A percentile compares a stretch with the other conserved stretches of the same genome.
These are phyloP conservation scores for Pectinophora gossypiella DNA, from an alignment of 1,140 invertebrate species.

Conservation along the genomic window DNA sequence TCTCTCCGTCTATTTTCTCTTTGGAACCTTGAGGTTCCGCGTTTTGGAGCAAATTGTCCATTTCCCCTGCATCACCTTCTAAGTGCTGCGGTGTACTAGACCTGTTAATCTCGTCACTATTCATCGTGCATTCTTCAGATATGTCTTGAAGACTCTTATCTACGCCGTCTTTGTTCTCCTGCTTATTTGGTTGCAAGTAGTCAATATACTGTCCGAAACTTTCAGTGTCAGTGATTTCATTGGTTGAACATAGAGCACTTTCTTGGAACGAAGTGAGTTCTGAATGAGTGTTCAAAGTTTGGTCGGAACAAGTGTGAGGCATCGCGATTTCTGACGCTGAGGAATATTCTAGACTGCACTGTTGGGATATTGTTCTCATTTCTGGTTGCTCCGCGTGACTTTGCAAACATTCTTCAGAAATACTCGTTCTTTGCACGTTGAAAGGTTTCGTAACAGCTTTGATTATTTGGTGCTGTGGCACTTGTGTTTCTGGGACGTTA, in stretches of 20 bases:
- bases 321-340: slow-evolving; percentile 66
- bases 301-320: slow-evolving; percentile 68
- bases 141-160: slow-evolving; percentile 65
- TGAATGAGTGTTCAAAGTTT: slow-evolving; percentile 67
- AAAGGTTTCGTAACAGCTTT: slow-evolving; percentile 55
- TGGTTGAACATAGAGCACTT: slow-evolving; percentile 69
- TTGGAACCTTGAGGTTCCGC: slow-evolving; percentile 38
- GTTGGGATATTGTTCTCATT: slow-evolving; percentile 72
- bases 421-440: slow-evolving; percentile 52
- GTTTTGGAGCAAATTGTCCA: slow-evolving; percentile 46
- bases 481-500: slow-evolving; percentile 81
- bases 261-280: slow-evolving; percentile 71
- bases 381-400: slow-evolving; percentile 61
- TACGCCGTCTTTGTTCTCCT: slow-evolving; percentile 40
- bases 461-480: slow-evolving; percentile 77
- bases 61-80: slow-evolving; percentile 32
- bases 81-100: slow-evolving; percentile 41
- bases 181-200: slow-evolving; percentile 52
- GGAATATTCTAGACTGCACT: slow-evolving; percentile 71
- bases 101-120: slow-evolving; percentile 56
- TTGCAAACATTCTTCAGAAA: slow-evolving; percentile 64
- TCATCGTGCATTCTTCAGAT: slow-evolving; percentile 63
- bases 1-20: slow-evolving; percentile 55
- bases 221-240: slow-evolving; percentile 71
- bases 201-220: slow-evolving; percentile 72